Conservation (phyloP, 2,888 invertebrate genomes). For the Papilio elwesi region DNA sequence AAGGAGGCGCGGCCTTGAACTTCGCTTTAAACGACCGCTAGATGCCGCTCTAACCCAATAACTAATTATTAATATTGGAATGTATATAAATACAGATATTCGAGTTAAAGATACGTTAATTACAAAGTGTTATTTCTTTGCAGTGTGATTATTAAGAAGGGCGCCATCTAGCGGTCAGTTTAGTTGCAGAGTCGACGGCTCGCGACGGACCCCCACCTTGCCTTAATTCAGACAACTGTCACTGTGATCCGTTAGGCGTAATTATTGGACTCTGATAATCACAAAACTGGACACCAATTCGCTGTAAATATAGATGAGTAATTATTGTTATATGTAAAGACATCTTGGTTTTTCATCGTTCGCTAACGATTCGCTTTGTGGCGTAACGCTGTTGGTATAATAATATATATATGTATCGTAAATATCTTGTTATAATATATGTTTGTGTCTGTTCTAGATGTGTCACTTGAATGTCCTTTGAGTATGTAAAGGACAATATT, state of each 20-base stretch:
- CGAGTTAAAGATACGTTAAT: background rate
- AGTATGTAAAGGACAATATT: slow-evolving; percentile 12
- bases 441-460: slow-evolving; percentile 17
- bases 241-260: slow-evolving; percentile 81
- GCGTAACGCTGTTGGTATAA: slow-evolving; percentile 23
- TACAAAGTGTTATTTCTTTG: background rate
- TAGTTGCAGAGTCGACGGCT: slow-evolving; percentile 41
- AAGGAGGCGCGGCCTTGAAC: slow-evolving; percentile 56
- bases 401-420: slow-evolving; percentile 1
- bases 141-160: background rate
- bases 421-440: background rate
- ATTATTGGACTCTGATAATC: slow-evolving; percentile 58
- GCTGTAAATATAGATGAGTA: slow-evolving; percentile 39
- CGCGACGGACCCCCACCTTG: slow-evolving; percentile 75
- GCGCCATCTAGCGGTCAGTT: slow-evolving; percentile 33
- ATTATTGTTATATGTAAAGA: slow-evolving; percentile 37
- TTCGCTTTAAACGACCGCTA: slow-evolving; percentile 41
- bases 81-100: slow-evolving; percentile 7
- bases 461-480: slow-evolving; percentile 31
- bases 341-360: slow-evolving; percentile 30
- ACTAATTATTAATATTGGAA: background rate
- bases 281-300: slow-evolving; percentile 44
- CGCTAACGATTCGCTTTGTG: slow-evolving; percentile 35
- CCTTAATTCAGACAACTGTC: slow-evolving; percentile 79
- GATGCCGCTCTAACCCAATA: slow-evolving; percentile 37